Evolutionary conservation across 2,797 vertebrate genomes (phyloP).

Genomic region (Coilia nasus): DNA sequence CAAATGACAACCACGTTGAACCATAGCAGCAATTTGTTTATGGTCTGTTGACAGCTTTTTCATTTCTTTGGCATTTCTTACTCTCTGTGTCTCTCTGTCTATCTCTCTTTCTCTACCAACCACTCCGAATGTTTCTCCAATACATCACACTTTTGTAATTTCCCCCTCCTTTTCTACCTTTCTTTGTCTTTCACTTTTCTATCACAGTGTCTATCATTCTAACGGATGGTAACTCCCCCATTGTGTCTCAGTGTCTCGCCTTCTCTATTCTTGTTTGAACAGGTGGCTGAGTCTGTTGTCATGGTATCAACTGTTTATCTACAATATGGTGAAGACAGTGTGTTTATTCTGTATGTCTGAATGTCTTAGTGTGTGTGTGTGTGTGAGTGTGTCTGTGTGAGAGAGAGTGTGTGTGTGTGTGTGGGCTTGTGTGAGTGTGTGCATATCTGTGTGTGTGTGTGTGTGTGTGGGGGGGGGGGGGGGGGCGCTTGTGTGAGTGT

Average conservation of each 20-base stretch:
- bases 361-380: neutral
- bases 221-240: neutral
- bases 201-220: neutral
- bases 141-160: neutral
- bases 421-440: neutral
- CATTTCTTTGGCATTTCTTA: neutral
- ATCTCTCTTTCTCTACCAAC: neutral
- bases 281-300: neutral
- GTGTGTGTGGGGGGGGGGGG: constrained; percentile 4
- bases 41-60: neutral
- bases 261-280: neutral
- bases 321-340: neutral
- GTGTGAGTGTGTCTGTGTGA: neutral
- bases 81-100: neutral
- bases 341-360: neutral
- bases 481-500: neutral
- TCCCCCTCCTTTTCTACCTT: neutral
- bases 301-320: neutral
- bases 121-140: neutral
- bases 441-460: neutral
- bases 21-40: neutral
- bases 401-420: constrained; percentile 8
- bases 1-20: neutral
- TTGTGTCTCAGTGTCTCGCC: neutral
- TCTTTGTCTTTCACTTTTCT: neutral